Conservation (phyloP, 2,113 vertebrate genomes). For the Sander vitreus region DNA sequence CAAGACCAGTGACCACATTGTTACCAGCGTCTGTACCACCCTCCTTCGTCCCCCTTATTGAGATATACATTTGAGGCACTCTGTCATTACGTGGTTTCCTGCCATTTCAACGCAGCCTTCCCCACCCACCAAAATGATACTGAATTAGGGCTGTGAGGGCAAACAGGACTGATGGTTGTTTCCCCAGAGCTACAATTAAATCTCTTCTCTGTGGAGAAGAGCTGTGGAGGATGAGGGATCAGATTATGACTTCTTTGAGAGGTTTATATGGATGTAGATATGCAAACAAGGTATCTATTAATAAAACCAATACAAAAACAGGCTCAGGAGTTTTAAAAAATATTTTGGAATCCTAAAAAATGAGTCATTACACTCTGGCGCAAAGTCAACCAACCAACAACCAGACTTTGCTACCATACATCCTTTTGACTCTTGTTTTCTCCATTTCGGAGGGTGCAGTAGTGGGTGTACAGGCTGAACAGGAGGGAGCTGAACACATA, state of each 20-base stretch:
- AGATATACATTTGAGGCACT: slow-evolving; percentile 67
- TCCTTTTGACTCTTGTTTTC: too few relatives aligned
- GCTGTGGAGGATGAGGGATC: slow-evolving; percentile 39
- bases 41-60: slow-evolving; percentile 47
- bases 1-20: slow-evolving; percentile 46
- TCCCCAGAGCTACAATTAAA: slow-evolving; percentile 58
- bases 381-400: not conserved
- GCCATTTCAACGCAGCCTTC: slow-evolving; percentile 61
- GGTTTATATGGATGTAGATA: slow-evolving; percentile 39
- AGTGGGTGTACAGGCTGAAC: too few relatives aligned
- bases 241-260: slow-evolving; percentile 23
- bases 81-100: slow-evolving; percentile 78
- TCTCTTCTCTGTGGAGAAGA: slow-evolving; percentile 1
- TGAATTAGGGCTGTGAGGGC: slow-evolving; percentile 57
- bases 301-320: slow-evolving; percentile 47
- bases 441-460: too few relatives aligned
- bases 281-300: slow-evolving; percentile 49
- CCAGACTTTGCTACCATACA: not conserved
- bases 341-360: slow-evolving; percentile 10
- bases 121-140: slow-evolving; percentile 63
- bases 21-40: slow-evolving; percentile 56
- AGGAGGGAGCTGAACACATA: too few relatives aligned
- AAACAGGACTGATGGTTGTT: slow-evolving; percentile 53
- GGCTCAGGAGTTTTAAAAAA: slow-evolving; percentile 1
- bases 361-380: slow-evolving; percentile 3